Evolutionary conservation across 2,113 vertebrate species (phyloP), one percentile per base, ranked within the genome.

Genomic region (human): DNA sequence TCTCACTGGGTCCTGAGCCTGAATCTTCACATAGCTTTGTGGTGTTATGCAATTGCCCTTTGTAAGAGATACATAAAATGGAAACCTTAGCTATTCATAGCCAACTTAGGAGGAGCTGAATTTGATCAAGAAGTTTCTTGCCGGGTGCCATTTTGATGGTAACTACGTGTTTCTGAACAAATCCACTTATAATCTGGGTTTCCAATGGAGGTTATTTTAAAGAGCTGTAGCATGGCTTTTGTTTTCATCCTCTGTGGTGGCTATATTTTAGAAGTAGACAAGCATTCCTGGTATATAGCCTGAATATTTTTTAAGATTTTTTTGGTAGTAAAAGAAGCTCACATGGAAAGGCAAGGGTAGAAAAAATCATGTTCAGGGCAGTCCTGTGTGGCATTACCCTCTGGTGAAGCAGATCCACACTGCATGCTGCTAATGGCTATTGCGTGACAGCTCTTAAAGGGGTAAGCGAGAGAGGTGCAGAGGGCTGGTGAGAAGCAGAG

Each of bases 51-150:
- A 98, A 95, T 90, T 83, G 80, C 92, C 96, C 92, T 96, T 97
- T 96, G 94, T 94, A 81, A 94, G 83, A 90, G 66, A 85, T 32
- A 72, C 50, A 82, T 59, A 90, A 96, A 97, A 86, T 73, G 40
- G 96, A 96, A 97, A 87, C 13, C 59, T 85, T 93, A 64, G 72
- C 94, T 97, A 95, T 97, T 97, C 97, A 93, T 93, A 95, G 93
- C 64, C 81, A 96, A 78, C 78, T 96, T 94, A 87, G 94, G 95
- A 96, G 94, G 90, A 96, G 88, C 94, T 96, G 95, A 96, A 90
- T 95, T 59, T 43, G 40, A 88, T 94, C 80, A 59, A 90, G 97
- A 95, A 81, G 81, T 96, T 96, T 90, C 96, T 97, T 90, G 72
- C 92, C 83, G 6, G 32, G 66, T 91, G 52, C 87, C 92, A 95